phyloP scores from a whole-genome alignment of 2,113 vertebrate genomes.

The Crotalus helleri region DNA sequence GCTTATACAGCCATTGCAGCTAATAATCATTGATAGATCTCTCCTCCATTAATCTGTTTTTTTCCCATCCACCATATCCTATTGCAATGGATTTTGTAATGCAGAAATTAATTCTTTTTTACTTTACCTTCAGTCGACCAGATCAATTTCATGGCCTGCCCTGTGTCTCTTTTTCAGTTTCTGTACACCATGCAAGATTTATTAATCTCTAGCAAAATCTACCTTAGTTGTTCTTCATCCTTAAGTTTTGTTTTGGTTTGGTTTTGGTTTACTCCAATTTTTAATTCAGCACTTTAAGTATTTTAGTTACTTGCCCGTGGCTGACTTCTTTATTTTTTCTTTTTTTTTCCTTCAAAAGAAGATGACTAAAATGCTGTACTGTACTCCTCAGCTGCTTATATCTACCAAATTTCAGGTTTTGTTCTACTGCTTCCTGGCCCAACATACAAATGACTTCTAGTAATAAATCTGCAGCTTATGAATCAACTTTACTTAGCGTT shows the following conservation, averaged over 20 bases:
- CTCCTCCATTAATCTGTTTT: neutral
- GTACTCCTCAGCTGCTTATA: neutral
- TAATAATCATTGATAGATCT: neutral
- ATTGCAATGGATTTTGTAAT: neutral
- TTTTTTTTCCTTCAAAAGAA: neutral
- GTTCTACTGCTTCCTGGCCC: neutral
- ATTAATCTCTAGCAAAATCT: neutral
- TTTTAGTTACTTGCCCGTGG: neutral
- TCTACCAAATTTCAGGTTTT: neutral
- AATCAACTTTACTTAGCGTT: slow-evolving; percentile 74
- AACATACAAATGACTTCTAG: slow-evolving; percentile 55
- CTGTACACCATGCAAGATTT: neutral
- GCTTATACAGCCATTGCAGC: neutral
- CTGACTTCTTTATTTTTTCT: neutral
- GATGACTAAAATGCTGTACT: neutral
- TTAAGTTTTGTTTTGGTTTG: neutral
- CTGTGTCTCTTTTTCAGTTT: neutral
- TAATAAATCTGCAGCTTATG: slow-evolving; percentile 58
- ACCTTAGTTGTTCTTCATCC: neutral
- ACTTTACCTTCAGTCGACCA: neutral
- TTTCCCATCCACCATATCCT: neutral
- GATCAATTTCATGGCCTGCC: neutral
- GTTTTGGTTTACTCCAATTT: neutral
- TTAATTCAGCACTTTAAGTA: neutral
- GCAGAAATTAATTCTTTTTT: neutral